Base-by-base conservation (phyloP, 2,888 invertebrate genomes). In the Pachymerium ferrugineum region DNA sequence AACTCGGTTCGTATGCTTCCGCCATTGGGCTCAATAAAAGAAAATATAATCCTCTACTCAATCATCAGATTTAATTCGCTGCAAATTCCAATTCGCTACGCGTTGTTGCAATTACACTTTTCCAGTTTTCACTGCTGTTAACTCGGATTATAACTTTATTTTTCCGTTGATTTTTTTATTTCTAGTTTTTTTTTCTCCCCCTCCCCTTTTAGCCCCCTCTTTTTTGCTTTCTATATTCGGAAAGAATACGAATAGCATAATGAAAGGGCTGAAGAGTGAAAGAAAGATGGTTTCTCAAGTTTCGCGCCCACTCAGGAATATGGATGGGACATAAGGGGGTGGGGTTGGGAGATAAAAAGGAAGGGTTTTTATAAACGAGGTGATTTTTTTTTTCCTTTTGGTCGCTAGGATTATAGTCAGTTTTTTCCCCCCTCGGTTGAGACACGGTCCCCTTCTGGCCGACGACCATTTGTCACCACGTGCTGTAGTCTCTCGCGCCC, bases 241-340 rank as follows among this genome's bases (percentile, higher is more conserved):
- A n/a, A 62, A 62, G 62, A 62, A 62, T 62, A 62, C 62, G 28
- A 62, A 62, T 62, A 28, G 62, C 62, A 25, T 14, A 10, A 22
- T 62, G 62, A 62, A n/a, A 62, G 62, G 62, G 62, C 62, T 62
- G 62, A 62, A n/a, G 28, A 62, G 62, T 28, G 62, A 62, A 28
- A 62, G 62, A 62, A 62, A 62, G 62, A 28, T 62, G 62, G 62
- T 62, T 62, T 28, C 62, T 62, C 62, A 62, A 62, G 62, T 62
- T 62, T 62, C 62, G 62, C 62, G 62, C 62, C 62, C 62, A 62
- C 62, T 62, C 62, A 62, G 62, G 62, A 62, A 62, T 62, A 62
- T 62, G 62, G 62, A 62, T 62, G 62, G 62, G 62, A 62, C 62
- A 62, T 62, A 62, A 62, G 62, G 62, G 62, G 62, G 62, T 25